Base-by-base conservation (phyloP, 2,888 invertebrate species). In the Phytoseiulus persimilis region DNA sequence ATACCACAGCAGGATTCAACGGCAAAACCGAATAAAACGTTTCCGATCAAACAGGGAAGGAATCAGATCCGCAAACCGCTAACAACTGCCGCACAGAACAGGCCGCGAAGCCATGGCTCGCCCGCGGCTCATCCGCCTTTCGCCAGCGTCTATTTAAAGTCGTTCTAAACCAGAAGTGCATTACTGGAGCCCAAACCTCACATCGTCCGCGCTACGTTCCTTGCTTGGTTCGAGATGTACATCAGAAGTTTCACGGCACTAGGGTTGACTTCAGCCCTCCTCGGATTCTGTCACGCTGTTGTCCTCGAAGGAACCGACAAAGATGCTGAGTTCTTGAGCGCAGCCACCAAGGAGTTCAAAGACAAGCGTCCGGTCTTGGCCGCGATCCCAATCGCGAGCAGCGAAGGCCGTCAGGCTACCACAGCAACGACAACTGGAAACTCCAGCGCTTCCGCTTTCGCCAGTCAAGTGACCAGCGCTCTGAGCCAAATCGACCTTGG, bases 241-340 rank as follows among this genome's bases (percentile, higher is more conserved):
- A 23, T 65, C 65, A 65, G 65, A 65, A 65, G 65, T 65, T 87
- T 87, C 0, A 45, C 33, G 32, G 39, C 33, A 14, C n/a, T 87
- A n/a, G 87, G 9, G 32, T 14, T 87, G 33, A 31, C 33, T 33
- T 28, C n/a, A 31, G 9, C 33, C 28, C 9, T 45, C 5, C n/a
- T 87, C 32, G 45, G 32, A 32, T 39, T 39, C 5, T 87, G 87
- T 33, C 87, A 87, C 28, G 32, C 87, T 28, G 32, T 87, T 32
- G 87, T 87, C 3, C 87, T 87, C 45, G 39, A 87, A 45, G 87
- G 87, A 5, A 87, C 87, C 32, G 45, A 87, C 33, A 45, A 33
- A 3, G 87, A 87, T 23, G 87, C 87, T 28, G 87, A 87, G 87
- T 87, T 39, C 45, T n/a, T 87, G 87, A 87, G 87, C 33, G 87